Evolutionary conservation across 2,888 invertebrate genomes (phyloP).

Genomic region (Torymus aiolomorphi): DNA sequence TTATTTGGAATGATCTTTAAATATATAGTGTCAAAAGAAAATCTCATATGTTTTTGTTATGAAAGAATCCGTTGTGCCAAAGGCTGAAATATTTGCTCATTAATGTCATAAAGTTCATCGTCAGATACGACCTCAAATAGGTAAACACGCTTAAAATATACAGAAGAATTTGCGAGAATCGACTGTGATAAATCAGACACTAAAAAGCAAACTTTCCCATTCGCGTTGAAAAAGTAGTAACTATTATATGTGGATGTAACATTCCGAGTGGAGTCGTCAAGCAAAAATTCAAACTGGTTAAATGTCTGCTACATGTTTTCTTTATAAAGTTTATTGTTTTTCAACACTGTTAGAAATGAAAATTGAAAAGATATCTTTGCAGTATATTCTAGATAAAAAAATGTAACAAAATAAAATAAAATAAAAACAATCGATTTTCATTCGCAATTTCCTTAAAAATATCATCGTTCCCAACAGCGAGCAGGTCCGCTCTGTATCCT

Average conservation of each 20-base stretch:
- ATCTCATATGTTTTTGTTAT: too few species aligned
- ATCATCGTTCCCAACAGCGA: neutral
- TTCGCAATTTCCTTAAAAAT: too few species aligned
- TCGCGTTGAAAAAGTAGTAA: neutral
- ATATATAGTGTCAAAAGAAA: too few species aligned
- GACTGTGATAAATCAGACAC: slow-evolving; percentile 29
- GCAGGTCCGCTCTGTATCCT: neutral
- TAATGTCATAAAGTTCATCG: neutral
- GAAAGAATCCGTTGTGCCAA: neutral
- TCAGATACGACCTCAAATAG: neutral
- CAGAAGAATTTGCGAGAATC: neutral
- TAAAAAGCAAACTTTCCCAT: neutral
- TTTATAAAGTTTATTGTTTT: too few species aligned
- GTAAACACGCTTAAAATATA: slow-evolving; percentile 26
- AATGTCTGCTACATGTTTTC: neutral
- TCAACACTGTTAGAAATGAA: too few species aligned
- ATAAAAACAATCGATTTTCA: too few species aligned
- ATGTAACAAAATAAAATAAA: too few species aligned
- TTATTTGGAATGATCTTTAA: too few species aligned
- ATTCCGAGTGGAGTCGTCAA: neutral
- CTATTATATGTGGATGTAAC: neutral
- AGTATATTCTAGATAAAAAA: too few species aligned
- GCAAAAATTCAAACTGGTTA: neutral
- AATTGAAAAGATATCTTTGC: too few species aligned
- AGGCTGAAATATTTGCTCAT: slow-evolving; percentile 2